Evolutionary conservation across 2,888 invertebrate species (phyloP), one percentile per base, ranked within the genome.

Genomic region (Epistrophe grossulariae): DNA sequence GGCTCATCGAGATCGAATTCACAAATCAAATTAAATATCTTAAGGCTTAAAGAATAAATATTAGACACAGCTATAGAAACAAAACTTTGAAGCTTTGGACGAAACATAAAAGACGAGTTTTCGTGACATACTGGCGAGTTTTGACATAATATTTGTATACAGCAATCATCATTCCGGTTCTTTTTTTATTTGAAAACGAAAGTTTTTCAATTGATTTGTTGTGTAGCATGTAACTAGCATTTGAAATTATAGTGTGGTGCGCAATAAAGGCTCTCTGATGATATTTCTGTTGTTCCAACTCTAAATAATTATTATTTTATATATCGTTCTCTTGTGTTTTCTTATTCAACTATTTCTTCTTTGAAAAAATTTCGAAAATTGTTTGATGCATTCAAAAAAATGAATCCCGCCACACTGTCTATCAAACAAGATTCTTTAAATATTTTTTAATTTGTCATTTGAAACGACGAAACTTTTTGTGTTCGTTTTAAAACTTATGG

Each of bases 131-230:
- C 28, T 70, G 55, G 38, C 40, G 55, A 70, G 24, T 70, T 70
- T 70, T 19, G n/a, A 11, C 28, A 31, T 15, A 38, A 52, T 19
- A 35, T 35, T 5, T 68, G 17, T 17, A 19, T 70, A 24, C 19
- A 0, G 11, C n/a, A 40, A 40, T 19, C n/a, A 70, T 55, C 24
- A 17, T 70, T 70, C 40, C 70, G 55, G 40, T 70, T 40, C n/a
- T 52, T 52, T n/a, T 68, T 31, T 68, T 38, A 52, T 70, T 70
- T 45, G 17, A 70, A 70, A 70, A 52, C n/a, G 24, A 70, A 70
- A 70, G 66, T 48, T 70, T 19, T 52, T n/a, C 17, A 28, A 28
- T 40, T 40, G 28, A 40, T 24, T 66, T 48, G 8, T 8, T 31
- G 9, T 50, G 17, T 11, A 64, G 28, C 60, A 24, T 2, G 24